Evolutionary conservation across 2,113 vertebrate genomes (phyloP).

Genomic region (Perca flavescens): DNA sequence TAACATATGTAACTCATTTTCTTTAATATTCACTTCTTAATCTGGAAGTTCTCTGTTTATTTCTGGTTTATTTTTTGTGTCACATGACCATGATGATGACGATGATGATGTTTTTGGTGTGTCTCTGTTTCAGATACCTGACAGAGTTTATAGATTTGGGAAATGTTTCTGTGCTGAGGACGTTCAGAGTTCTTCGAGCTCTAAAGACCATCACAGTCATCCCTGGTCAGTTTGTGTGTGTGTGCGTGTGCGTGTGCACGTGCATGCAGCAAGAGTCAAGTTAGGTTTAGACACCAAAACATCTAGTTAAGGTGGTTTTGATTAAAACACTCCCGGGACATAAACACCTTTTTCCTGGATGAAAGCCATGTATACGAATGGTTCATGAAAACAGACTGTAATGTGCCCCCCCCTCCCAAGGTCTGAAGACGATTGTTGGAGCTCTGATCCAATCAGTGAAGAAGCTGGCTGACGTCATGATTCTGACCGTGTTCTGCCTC

Average conservation of each 20-base stretch:
- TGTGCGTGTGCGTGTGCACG: background rate
- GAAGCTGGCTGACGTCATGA: conserved; percentile 94
- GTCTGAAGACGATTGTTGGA: conserved; percentile 94
- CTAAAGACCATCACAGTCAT: conserved; percentile 98
- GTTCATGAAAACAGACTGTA: no score
- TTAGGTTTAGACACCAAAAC: no score
- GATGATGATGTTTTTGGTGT: background rate
- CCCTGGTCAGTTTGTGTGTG: conserved; percentile 79
- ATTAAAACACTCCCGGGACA: no score
- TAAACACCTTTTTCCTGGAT: no score
- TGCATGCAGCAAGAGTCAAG: background rate
- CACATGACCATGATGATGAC: background rate
- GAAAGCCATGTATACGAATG: no score
- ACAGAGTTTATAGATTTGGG: conserved; percentile 97
- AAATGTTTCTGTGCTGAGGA: conserved; percentile 95
- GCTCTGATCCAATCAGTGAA: conserved; percentile 96
- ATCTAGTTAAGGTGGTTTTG: no score
- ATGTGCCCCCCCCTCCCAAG: conserved; percentile 70
- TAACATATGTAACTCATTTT: no score
- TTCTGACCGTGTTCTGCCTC: conserved; percentile 95
- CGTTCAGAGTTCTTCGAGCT: conserved; percentile 95
- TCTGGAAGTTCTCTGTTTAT: background rate
- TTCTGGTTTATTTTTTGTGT: no score
- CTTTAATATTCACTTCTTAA: background rate
- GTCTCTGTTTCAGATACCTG: conserved; percentile 86